These are phyloP conservation scores for Brienomyrus longianalis DNA, from an alignment of 2,113 vertebrate genomes.

Conservation along the genomic window DNA sequence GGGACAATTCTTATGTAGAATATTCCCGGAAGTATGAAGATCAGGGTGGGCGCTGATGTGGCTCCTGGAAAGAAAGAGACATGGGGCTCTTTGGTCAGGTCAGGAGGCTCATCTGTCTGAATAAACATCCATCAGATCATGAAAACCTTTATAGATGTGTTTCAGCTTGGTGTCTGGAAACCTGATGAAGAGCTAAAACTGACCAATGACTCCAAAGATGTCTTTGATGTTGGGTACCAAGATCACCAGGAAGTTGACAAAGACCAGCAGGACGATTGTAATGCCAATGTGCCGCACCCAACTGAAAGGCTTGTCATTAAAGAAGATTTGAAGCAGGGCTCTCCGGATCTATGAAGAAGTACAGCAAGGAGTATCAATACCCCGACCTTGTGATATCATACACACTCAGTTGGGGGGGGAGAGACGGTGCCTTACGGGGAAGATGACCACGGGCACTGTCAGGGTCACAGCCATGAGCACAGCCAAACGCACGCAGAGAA, in stretches of 20 bases:
- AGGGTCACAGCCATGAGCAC: not conserved
- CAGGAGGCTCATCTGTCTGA: not conserved
- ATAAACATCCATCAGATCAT: not conserved
- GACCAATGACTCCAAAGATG: conserved; percentile 67
- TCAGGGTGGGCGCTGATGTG: conserved; percentile 75
- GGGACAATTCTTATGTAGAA: conserved; percentile 78
- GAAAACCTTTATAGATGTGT: not conserved
- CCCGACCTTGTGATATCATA: not conserved
- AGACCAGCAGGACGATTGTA: conserved; percentile 59
- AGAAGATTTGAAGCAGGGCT: not conserved
- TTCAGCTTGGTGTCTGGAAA: not conserved
- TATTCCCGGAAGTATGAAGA: conserved; percentile 80
- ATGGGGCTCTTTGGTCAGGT: not conserved
- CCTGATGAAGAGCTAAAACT: conserved; percentile 1
- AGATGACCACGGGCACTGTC: not conserved
- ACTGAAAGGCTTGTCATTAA: conserved; percentile 51
- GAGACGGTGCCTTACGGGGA: not conserved
- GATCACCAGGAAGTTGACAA: conserved; percentile 61
- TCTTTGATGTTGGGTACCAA: not conserved
- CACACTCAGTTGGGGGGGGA: not conserved
- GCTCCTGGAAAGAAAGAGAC: conserved; percentile 54
- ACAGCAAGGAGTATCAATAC: not conserved
- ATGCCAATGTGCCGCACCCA: conserved; percentile 68
- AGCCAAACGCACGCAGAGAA: not conserved
- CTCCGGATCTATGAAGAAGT: not conserved